Conservation (phyloP, 1,140 invertebrate species). For the Archegozetes longisetosus region DNA sequence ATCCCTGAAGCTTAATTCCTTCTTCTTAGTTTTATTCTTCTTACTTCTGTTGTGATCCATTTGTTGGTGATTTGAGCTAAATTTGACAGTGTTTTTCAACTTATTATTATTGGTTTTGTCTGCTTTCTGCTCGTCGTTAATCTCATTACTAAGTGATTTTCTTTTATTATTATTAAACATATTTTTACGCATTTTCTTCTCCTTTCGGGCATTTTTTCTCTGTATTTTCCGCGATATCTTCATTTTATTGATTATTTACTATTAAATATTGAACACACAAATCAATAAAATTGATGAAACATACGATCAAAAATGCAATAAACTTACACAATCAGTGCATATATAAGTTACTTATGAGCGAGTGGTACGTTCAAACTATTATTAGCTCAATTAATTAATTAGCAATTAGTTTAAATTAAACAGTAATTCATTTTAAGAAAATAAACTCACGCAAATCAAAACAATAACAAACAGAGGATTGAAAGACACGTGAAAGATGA, state of each 20-base stretch:
- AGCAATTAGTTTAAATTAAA: too few relatives aligned
- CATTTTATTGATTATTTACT: background rate
- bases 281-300: too few relatives aligned
- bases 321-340: too few relatives aligned
- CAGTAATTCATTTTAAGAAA: too few relatives aligned
- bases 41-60: background rate
- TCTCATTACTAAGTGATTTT: background rate
- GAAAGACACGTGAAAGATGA: too few relatives aligned
- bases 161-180: background rate
- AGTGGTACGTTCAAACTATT: too few relatives aligned
- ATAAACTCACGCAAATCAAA: too few relatives aligned
- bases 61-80: background rate
- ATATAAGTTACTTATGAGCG: too few relatives aligned
- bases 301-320: too few relatives aligned
- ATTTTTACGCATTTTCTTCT: constrained; percentile 9
- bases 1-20: background rate
- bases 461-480: too few relatives aligned
- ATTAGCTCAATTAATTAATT: too few relatives aligned
- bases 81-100: background rate
- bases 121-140: background rate
- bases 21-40: constrained; percentile 4
- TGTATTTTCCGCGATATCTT: constrained; percentile 1
- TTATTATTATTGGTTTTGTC: background rate
- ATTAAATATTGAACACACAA: too few relatives aligned
- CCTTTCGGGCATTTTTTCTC: constrained; percentile 10